These are phyloP conservation scores for Itoplectis maculator DNA, from an alignment of 2,888 invertebrate species.

Conservation along the genomic window DNA sequence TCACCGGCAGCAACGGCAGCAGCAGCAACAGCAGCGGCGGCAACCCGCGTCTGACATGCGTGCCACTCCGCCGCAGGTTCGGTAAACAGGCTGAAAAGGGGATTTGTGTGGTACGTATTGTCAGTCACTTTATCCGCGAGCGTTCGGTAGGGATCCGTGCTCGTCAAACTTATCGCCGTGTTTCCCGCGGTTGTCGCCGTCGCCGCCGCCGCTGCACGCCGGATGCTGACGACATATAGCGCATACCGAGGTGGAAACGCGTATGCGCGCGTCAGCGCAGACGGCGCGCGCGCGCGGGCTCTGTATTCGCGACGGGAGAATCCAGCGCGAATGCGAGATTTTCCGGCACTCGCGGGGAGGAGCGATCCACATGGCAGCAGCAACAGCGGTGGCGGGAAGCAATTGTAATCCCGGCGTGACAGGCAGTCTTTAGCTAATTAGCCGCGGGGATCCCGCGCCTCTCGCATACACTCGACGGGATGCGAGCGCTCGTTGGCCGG, in stretches of 20 bases:
- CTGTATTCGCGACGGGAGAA: constrained; percentile 37
- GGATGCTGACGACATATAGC: constrained; percentile 2
- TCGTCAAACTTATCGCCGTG: constrained; percentile 38
- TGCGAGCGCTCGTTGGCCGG: constrained; percentile 5
- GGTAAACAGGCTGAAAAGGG: constrained; percentile 50
- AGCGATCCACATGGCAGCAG: constrained; percentile 25
- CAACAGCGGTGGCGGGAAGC: constrained; percentile 34
- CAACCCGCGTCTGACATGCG: not conserved
- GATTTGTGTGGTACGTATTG: constrained; percentile 40
- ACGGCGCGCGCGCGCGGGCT: too few species aligned
- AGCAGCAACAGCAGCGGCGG: not conserved
- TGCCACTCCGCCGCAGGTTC: constrained; percentile 18
- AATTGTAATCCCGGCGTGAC: constrained; percentile 56
- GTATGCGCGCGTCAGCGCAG: not conserved
- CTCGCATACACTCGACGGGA: not conserved
- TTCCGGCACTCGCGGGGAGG: constrained; percentile 18
- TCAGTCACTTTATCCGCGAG: constrained; percentile 39
- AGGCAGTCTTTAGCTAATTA: constrained; percentile 74
- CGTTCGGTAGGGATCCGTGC: constrained; percentile 33
- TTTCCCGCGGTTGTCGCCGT: constrained; percentile 2
- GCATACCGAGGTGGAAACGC: not conserved
- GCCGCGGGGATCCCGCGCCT: constrained; percentile 36
- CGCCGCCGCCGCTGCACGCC: not conserved
- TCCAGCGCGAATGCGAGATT: constrained; percentile 37
- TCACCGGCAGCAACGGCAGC: not conserved